Base-by-base conservation (phyloP, 2,113 vertebrate genomes). In the Gymnobelideus leadbeateri region DNA sequence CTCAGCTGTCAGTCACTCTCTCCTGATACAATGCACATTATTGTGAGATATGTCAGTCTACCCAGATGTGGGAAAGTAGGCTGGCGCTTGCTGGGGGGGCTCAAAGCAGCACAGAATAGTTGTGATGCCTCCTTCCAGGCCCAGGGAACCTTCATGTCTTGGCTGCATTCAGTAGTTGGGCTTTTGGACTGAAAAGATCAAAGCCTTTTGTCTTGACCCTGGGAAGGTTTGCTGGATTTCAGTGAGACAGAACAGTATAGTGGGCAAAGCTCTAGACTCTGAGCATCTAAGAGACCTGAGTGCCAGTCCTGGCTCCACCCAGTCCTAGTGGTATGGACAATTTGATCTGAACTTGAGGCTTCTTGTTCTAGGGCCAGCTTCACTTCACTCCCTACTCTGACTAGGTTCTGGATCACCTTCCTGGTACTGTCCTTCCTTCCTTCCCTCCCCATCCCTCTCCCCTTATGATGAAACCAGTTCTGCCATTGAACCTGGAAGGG, bases 1-100 rank as follows among this genome's bases (percentile, higher is more conserved):
- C 47, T 53, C 8, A 46, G n/a, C 55, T 94, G 95, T 95, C 97
- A 95, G n/a, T 96, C 92, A 91, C 89, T 91, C 31, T 95, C 77
- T 54, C 89, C n/a, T 14, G 23, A 31, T 92, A 54, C 92, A 49
- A 25, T n/a, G 55, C 0, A 2, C 52, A 61, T 19, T 50, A 5
- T 12, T 51, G 46, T 52, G 94, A 96, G 47, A 54, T 95, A 47
- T 50, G 26, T 93, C 97, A 68, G 49, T 95, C 6, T 2, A 84
- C 77, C n/a, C 25, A 10, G 94, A 55, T 77, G n/a, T 26, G 54
- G 53, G 46, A 55, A 28, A 92, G 84, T 9, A 61, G n/a, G 25
- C 55, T 21, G 43, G 6, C 12, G 26, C 37, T 93, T 95, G 43
- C 77, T 97, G 89, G 57, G 91, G 51, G n/a, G n/a, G 68, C n/a